Conservation (phyloP, 2,113 vertebrate genomes). For the Labrus mixtus region DNA sequence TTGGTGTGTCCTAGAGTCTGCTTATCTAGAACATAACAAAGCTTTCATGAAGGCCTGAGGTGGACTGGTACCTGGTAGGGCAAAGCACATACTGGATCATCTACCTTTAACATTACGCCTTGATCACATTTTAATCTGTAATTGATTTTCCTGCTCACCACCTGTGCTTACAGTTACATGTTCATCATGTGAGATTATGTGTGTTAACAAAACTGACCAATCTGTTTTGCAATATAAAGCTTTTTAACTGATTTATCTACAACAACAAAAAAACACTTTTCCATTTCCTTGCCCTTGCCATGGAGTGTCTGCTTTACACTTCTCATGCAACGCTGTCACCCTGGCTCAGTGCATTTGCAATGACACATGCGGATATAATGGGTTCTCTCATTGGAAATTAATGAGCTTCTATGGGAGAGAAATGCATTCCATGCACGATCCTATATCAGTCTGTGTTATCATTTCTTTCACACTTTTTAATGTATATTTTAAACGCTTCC, state of each 20-base stretch:
- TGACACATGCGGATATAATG: constrained; percentile 13
- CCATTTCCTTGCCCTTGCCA: background rate
- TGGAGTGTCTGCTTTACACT: background rate
- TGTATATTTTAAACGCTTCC: background rate
- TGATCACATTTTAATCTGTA: constrained; percentile 23
- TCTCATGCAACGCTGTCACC: constrained; percentile 25
- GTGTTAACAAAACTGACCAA: background rate
- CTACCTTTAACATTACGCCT: background rate
- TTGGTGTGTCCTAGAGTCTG: constrained; percentile 15
- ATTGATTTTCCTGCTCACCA: constrained; percentile 18
- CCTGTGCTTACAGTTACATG: background rate
- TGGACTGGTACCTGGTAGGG: constrained; percentile 1
- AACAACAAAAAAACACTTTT: background rate
- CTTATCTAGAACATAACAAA: constrained; percentile 38
- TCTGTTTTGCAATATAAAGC: background rate
- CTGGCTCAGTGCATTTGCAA: constrained; percentile 21
- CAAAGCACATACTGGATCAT: background rate
- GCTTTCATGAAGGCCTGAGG: constrained; percentile 30
- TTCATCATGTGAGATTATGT: background rate
- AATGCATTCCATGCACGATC: constrained; percentile 22
- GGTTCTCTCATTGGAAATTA: constrained; percentile 56
- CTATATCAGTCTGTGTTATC: background rate
- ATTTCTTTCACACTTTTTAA: background rate
- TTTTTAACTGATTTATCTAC: constrained; percentile 3
- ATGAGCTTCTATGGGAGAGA: constrained; percentile 28